Evolutionary conservation across 1,140 invertebrate genomes (phyloP), one percentile per base, ranked within the genome.

Genomic region (Eriosoma lanigerum): DNA sequence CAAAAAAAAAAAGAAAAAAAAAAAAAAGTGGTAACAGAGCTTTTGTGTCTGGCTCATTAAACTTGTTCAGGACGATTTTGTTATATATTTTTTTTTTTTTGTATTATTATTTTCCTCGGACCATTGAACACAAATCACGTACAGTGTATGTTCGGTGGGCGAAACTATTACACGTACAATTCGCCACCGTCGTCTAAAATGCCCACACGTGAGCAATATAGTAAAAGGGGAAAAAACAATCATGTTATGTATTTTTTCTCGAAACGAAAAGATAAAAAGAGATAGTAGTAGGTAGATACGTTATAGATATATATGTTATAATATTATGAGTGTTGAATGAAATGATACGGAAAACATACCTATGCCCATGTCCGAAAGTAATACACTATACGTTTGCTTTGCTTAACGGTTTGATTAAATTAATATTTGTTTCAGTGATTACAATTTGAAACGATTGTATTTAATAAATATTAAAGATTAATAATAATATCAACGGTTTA

Each of bases 41-140:
- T 76, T 58, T 76, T 58, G 52, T 76, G 73, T 58, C 32, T 60
- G 32, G 29, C 73, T 58, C 73, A 76, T 76, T 76, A 76, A 76
- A 76, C 73, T 58, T 12, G 32, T 29, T 46, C 73, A 17, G 24
- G 52, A 58, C 6, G 32, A 58, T 76, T 60, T n/a, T 26, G 73
- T 38, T n/a, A 24, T 76, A n/a, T n/a, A n/a, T n/a, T n/a, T n/a
- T 1, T 44, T 68, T 68, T 44, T 44, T 24, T 76, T 76, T 58
- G 38, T 29, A 58, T 75, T 75, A 58, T 76, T 76, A 76, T 76
- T 76, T 76, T 76, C 44, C 52, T 54, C 32, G n/a, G 29, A 46
- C 21, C 73, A 21, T 58, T 58, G 32, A 54, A 76, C 73, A 76
- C 73, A 76, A 76, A 76, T 76, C 73, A 76, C 70, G 70, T 12